Conservation (phyloP, 2,113 vertebrate species). For the Abramis brama region DNA sequence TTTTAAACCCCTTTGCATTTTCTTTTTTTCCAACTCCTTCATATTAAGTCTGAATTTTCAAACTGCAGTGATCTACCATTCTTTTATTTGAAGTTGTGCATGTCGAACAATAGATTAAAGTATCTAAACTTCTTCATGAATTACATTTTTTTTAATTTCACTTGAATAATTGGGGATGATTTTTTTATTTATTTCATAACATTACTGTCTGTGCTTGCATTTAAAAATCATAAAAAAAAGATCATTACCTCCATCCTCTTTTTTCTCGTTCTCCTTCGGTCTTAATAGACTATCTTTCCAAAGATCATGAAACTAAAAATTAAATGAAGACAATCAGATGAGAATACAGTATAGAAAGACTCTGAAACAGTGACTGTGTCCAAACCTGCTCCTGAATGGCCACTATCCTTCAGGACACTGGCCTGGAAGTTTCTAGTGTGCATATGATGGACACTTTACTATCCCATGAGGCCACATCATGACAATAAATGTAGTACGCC, state of each 20-base stretch:
- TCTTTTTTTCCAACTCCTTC: too few species aligned
- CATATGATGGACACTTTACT: too few species aligned
- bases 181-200: neutral
- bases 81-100: neutral
- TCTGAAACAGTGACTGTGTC: neutral
- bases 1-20: too few species aligned
- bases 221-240: neutral
- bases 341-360: neutral
- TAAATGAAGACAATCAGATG: neutral
- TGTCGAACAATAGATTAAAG: neutral
- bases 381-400: too few species aligned
- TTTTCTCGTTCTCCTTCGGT: constrained; percentile 55
- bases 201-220: neutral
- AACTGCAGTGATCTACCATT: neutral
- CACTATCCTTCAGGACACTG: too few species aligned
- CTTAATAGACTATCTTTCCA: constrained; percentile 60
- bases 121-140: neutral
- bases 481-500: too few species aligned
- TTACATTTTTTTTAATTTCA: neutral
- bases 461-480: too few species aligned
- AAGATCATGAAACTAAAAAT: constrained; percentile 68
- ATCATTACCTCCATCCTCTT: constrained; percentile 71
- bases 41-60: neutral
- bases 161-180: too few species aligned
- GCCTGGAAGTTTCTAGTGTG: too few species aligned